These are phyloP conservation scores for Albula goreensis DNA, from an alignment of 2,113 vertebrate species.

Conservation along the genomic window DNA sequence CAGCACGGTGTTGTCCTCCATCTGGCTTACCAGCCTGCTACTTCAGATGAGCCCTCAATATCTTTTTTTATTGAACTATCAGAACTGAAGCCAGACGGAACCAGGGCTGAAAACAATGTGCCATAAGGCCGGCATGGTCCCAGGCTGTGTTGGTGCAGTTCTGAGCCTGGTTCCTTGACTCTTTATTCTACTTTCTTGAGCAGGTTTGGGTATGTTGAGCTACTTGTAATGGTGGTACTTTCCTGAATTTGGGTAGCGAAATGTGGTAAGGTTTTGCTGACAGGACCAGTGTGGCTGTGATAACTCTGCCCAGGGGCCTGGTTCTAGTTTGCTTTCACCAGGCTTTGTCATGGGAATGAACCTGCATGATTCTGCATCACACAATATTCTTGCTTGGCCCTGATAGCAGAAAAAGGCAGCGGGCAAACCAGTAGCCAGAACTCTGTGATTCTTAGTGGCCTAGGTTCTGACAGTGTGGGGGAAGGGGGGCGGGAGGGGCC, in stretches of 20 bases:
- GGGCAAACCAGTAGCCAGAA: neutral
- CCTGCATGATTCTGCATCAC: neutral
- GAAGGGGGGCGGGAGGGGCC: neutral
- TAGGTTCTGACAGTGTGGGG: neutral
- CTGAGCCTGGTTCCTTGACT: neutral
- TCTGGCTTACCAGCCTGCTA: slow-evolving; percentile 21
- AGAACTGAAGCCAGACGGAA: neutral
- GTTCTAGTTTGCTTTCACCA: neutral
- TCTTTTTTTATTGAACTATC: neutral
- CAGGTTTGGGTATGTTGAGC: too few relatives aligned
- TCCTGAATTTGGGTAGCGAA: too few relatives aligned
- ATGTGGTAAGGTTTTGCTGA: neutral
- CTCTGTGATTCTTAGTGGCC: neutral
- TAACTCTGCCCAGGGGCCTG: neutral
- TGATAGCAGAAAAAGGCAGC: neutral
- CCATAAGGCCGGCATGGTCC: neutral
- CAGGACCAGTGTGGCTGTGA: neutral
- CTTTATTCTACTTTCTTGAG: neutral
- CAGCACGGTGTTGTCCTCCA: slow-evolving; percentile 9
- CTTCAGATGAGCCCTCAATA: neutral
- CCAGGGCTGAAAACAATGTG: neutral
- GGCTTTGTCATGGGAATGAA: neutral
- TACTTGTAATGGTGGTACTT: too few relatives aligned
- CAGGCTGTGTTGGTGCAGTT: neutral
- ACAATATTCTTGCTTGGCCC: neutral